Base-by-base conservation (phyloP, 2,113 vertebrate species). In the Recurvirostra avosetta region DNA sequence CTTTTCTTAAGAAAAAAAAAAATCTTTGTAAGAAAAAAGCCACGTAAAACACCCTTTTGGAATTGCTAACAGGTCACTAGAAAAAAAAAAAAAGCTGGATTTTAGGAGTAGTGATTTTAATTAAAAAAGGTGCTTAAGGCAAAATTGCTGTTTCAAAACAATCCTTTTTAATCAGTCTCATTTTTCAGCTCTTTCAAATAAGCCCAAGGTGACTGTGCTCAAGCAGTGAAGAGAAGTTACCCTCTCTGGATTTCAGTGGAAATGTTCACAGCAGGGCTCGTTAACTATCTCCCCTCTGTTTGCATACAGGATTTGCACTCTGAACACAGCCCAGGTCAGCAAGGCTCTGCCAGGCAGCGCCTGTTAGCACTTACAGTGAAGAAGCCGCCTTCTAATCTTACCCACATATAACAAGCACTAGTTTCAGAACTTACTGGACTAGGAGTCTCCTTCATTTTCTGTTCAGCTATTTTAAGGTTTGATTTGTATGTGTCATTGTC, bases 401-500 rank as follows among this genome's bases (percentile, higher is more conserved):
- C 3, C 36, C 41, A 4, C 16, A 1, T 3, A 5, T 8, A 63
- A 32, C 43, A 34, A 43, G 29, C 4, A 2, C 1, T 1, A 30
- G 15, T 36, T 8, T 27, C 61, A 6, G 1, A 3, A 97, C 99
- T 98, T 86, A 99, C 99, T 0, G 99, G 99, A 59, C 99, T 99
- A 2, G 98, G 98, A 0, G 98, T 98, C 80, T 99, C 99, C 88
- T 98, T 98, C 98, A 99, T 98, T 97, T 99, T 99, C 97, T 99
- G 99, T 91, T 99, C 99, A 0, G 99, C 99, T 32, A 99, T 99
- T 98, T 99, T 99, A 71, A 99, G 98, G 97, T 99, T 99, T 36
- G 98, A 98, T 96, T 99, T 99, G 96, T 99, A 99, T 0, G 99
- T 99, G 40, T 99, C 99, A 0, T 99, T 99, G 58, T 99, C 99